phyloP scores from a whole-genome alignment of 1,140 invertebrate genomes.

The Drosophila insularis region DNA sequence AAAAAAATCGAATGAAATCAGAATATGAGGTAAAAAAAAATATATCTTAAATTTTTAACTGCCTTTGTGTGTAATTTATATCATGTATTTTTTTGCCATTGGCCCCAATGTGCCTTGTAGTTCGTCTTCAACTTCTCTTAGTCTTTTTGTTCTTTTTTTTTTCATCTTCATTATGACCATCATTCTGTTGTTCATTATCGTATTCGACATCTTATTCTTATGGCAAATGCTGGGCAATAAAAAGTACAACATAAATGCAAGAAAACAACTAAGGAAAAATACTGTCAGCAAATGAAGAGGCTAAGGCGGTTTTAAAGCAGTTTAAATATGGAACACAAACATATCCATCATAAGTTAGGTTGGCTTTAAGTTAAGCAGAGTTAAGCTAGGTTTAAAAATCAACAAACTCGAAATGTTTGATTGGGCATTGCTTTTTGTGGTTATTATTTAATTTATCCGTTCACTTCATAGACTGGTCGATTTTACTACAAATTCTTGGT shows the following conservation, averaged over 20 bases:
- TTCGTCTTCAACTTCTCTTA: neutral
- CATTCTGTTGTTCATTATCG: neutral
- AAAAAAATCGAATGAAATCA: too few relatives aligned
- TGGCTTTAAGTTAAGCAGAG: too few relatives aligned
- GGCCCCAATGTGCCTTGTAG: too few relatives aligned
- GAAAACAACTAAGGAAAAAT: conserved; percentile 19
- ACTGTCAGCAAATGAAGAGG: neutral
- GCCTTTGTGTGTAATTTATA: too few relatives aligned
- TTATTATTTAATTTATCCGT: neutral
- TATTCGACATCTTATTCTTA: conserved; percentile 26
- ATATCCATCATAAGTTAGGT: neutral
- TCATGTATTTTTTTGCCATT: too few relatives aligned
- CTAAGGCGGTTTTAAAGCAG: neutral
- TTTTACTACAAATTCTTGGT: too few relatives aligned
- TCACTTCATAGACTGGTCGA: too few relatives aligned
- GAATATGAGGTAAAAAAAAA: too few relatives aligned
- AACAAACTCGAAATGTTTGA: too few relatives aligned
- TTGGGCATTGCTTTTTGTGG: neutral
- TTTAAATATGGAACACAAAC: neutral
- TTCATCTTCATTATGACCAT: conserved; percentile 11
- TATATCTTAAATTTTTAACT: too few relatives aligned
- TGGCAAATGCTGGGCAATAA: conserved; percentile 34
- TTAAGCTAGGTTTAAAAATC: too few relatives aligned
- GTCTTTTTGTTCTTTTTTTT: conserved; percentile 26
- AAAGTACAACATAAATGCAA: conserved; percentile 52